These are phyloP conservation scores for Plectrocnemia conspersa DNA, from an alignment of 1,140 invertebrate species.

Conservation along the genomic window DNA sequence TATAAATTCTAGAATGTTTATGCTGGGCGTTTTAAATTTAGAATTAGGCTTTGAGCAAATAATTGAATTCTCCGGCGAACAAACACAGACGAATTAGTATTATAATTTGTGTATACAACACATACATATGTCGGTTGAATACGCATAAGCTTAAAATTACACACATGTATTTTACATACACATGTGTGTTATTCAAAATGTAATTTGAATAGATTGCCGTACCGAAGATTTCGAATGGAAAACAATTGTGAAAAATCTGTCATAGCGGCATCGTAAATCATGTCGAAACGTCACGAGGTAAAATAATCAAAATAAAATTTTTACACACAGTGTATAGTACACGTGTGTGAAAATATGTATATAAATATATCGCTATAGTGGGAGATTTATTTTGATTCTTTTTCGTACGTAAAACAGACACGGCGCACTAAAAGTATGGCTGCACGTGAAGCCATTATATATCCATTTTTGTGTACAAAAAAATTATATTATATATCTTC, in stretches of 20 bases:
- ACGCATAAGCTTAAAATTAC: too few species aligned
- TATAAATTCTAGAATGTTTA: too few species aligned
- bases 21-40: too few species aligned
- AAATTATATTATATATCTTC: too few species aligned
- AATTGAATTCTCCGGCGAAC: too few species aligned
- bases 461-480: slow-evolving; percentile 18
- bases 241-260: slow-evolving; percentile 21
- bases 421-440: neutral
- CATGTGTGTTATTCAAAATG: too few species aligned
- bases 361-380: slow-evolving; percentile 7
- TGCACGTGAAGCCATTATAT: slow-evolving; percentile 25
- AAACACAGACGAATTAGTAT: too few species aligned
- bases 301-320: slow-evolving; percentile 21
- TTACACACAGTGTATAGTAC: slow-evolving; percentile 3
- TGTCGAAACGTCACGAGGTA: slow-evolving; percentile 4
- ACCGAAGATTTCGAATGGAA: slow-evolving; percentile 10
- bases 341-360: neutral
- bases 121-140: too few species aligned
- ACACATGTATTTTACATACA: too few species aligned
- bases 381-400: slow-evolving; percentile 3
- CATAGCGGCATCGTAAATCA: slow-evolving; percentile 18
- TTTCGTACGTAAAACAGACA: neutral
- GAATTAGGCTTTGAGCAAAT: too few species aligned
- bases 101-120: too few species aligned
- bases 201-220: slow-evolving; percentile 15